These are phyloP conservation scores for Synanthedon andrenaeformis DNA, from an alignment of 2,888 invertebrate species.

Conservation along the genomic window DNA sequence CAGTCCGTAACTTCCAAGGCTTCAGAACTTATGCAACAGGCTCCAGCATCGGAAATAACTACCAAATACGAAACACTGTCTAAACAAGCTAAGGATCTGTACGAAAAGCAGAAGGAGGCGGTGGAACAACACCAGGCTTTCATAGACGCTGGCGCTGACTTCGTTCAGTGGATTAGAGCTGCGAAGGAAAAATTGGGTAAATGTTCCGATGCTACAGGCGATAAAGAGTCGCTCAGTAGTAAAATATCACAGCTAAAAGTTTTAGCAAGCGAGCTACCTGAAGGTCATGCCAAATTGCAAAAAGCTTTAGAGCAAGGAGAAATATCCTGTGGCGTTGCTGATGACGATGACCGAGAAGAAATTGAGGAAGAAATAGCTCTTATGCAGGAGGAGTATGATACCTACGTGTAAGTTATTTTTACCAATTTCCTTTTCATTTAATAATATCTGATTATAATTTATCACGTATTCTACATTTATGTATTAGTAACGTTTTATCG, in stretches of 20 bases:
- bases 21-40: constrained; percentile 90
- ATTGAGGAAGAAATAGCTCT: constrained; percentile 93
- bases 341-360: constrained; percentile 87
- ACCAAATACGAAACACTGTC: constrained; percentile 90
- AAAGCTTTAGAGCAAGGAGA: constrained; percentile 86
- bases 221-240: constrained; percentile 87
- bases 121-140: constrained; percentile 93
- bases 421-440: background rate
- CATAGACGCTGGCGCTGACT: constrained; percentile 91
- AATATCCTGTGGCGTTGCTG: constrained; percentile 86
- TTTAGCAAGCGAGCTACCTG: constrained; percentile 83
- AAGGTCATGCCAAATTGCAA: constrained; percentile 86
- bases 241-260: constrained; percentile 89
- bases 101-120: constrained; percentile 89
- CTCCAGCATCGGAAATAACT: constrained; percentile 92
- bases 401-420: constrained; percentile 74
- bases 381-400: constrained; percentile 91
- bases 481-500: background rate
- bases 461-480: too few relatives aligned
- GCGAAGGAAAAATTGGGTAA: constrained; percentile 92
- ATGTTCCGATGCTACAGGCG: constrained; percentile 92
- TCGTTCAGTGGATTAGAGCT: constrained; percentile 90
- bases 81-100: constrained; percentile 90
- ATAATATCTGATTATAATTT: background rate
- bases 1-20: constrained; percentile 95